These are phyloP conservation scores for Theretra japonica DNA, from an alignment of 2,888 invertebrate genomes.

Conservation along the genomic window DNA sequence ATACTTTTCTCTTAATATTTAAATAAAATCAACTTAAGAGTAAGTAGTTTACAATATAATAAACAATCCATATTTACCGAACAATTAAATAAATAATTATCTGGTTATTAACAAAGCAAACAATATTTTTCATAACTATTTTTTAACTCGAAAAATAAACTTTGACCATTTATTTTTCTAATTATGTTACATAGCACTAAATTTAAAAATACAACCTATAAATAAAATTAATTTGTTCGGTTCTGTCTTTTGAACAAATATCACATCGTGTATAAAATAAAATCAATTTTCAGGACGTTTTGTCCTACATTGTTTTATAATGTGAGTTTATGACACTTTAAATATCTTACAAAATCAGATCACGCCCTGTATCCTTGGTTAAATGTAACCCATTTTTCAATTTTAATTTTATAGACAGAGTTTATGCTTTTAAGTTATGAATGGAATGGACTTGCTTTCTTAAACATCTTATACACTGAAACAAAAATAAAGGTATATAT, in stretches of 20 bases:
- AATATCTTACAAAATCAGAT: conserved; percentile 30
- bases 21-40: conserved; percentile 68
- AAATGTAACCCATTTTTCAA: neutral
- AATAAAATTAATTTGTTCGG: conserved; percentile 50
- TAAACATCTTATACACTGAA: neutral
- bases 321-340: conserved; percentile 48
- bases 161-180: neutral
- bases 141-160: conserved; percentile 1
- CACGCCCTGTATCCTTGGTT: neutral
- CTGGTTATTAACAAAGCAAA: conserved; percentile 29
- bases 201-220: conserved; percentile 37
- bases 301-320: neutral
- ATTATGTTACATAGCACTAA: neutral
- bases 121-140: conserved; percentile 26
- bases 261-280: conserved; percentile 37
- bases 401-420: neutral
- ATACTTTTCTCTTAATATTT: conserved; percentile 75
- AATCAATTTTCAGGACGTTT: neutral
- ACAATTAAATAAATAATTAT: conserved; percentile 33
- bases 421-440: neutral
- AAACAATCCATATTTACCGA: conserved; percentile 36
- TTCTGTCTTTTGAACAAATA: conserved; percentile 47
- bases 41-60: conserved; percentile 63
- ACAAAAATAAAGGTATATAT: neutral
- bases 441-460: conserved; percentile 3